Conservation (phyloP, 2,113 vertebrate genomes). For the Esox niger region DNA sequence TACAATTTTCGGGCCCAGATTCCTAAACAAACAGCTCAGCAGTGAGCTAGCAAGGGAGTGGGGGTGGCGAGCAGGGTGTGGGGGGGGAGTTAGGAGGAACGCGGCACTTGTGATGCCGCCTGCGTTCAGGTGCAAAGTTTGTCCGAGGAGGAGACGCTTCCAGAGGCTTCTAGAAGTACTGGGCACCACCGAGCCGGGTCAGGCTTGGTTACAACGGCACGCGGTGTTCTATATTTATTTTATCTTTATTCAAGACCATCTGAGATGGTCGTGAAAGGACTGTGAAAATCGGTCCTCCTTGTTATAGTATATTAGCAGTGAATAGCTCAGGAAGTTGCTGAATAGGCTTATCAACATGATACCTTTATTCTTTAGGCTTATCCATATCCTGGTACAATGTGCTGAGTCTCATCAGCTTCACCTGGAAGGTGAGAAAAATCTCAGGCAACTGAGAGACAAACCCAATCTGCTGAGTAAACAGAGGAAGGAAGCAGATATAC, state of each 20-base stretch:
- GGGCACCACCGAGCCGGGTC: background rate
- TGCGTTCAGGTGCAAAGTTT: constrained; percentile 35
- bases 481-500: background rate
- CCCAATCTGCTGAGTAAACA: background rate
- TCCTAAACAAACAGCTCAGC: constrained; percentile 99
- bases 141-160: background rate
- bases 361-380: constrained; percentile 40
- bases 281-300: too few relatives aligned
- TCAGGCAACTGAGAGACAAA: background rate
- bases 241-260: too few relatives aligned
- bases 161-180: background rate
- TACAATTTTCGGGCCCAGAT: constrained; percentile 98
- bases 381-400: constrained; percentile 26
- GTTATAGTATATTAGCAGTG: background rate
- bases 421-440: constrained; percentile 31
- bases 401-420: constrained; percentile 31
- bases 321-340: constrained; percentile 23
- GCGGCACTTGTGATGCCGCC: constrained; percentile 47
- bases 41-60: constrained; percentile 57
- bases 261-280: too few relatives aligned
- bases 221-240: background rate
- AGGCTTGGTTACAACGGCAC: background rate
- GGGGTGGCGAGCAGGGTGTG: constrained; percentile 10
- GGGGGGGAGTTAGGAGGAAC: background rate
- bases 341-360: constrained; percentile 31